Conservation (phyloP, 2,113 vertebrate species). For the Rhipidura dahli region DNA sequence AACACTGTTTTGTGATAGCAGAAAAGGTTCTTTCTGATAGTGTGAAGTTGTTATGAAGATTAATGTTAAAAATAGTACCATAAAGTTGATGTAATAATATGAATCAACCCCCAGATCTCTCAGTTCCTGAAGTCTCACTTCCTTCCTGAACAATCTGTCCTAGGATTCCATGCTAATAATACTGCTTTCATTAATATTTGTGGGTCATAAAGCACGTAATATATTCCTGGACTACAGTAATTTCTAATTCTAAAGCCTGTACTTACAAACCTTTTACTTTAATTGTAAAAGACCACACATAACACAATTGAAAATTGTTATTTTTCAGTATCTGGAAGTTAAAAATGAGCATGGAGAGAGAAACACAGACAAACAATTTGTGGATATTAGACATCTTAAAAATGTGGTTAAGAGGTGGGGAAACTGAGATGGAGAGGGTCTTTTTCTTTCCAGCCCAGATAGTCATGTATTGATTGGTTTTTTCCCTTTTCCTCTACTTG, state of each 20-base stretch:
- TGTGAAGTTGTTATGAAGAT: not conserved
- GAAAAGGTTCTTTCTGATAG: not conserved
- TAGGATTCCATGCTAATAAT: not conserved
- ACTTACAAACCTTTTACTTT: not conserved
- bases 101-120: not conserved
- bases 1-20: not conserved
- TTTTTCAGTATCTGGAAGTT: not conserved
- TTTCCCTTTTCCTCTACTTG: not conserved
- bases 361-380: not conserved
- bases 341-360: not conserved
- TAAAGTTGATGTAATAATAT: not conserved
- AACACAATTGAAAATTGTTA: not conserved
- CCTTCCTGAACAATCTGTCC: not conserved
- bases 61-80: not conserved
- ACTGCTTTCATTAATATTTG: not conserved
- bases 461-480: not conserved
- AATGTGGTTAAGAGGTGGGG: not conserved
- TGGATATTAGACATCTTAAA: not conserved
- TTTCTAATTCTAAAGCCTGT: not conserved
- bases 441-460: not conserved
- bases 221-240: not conserved
- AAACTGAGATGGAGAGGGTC: not conserved
- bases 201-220: not conserved
- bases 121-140: not conserved
- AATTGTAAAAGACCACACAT: fast-evolving